Base-by-base conservation (phyloP, 1,140 invertebrate species). In the Leptinotarsa lineolata region DNA sequence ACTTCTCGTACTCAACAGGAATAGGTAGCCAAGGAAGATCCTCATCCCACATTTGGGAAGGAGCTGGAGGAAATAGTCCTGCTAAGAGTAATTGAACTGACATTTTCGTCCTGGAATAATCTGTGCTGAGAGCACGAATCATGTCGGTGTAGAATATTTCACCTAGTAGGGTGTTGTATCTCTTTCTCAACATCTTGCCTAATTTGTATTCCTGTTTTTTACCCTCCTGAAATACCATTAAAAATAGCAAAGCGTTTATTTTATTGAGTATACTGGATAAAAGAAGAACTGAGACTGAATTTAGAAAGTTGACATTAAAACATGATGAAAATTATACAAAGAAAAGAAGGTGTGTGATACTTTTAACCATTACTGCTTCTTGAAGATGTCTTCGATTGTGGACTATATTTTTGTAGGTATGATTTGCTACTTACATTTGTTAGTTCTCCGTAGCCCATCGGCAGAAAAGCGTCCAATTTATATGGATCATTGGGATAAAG, bases 121-220 rank as follows among this genome's bases (percentile, higher is more conserved):
- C 85, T 1, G 83, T 83, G 22, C 77, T 80, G 18, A 60, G 71
- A 18, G 80, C 74, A 18, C 66, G 24, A 30, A 83, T 76, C 21
- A 77, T 66, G 11, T 90, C 85, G 4, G 89, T 87, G 74, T 82
- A 86, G 79, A 92, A 93, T 18, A 74, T 72, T n/a, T 85, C 83
- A 11, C 88, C 89, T 65, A 93, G 80, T 80, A 91, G 91, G 67
- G 85, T 76, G 44, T 86, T 81, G 78, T 93, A 93, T 74, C 90
- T 85, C 73, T 86, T 81, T 72, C 90, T 83, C 21, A 93, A 79
- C 79, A 86, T 89, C 73, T 87, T 79, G 20, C 92, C 92, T 77
- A 89, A 85, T 79, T 89, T 85, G 80, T 88, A 92, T 64, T 91
- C 88, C 74, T 88, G 86, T 73, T 83, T 79, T 85, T 83, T 81